A percentile compares a stretch with the other conserved stretches of the same genome.
These are phyloP conservation scores for Pogonomyrmex barbatus DNA, from an alignment of 1,140 invertebrate genomes.

Conservation along the genomic window DNA sequence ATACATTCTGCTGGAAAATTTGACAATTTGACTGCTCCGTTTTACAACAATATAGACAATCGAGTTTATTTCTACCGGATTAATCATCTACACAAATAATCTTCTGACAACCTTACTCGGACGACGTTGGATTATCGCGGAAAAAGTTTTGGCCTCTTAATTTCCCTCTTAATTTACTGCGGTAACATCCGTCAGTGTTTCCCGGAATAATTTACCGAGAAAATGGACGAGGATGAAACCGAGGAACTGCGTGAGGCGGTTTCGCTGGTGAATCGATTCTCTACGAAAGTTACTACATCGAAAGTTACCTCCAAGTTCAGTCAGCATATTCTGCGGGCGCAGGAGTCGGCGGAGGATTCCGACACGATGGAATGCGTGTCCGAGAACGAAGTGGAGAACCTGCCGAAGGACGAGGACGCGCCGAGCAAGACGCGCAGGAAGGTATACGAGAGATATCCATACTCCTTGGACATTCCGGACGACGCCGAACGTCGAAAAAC, in stretches of 20 bases:
- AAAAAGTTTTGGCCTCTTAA: not conserved
- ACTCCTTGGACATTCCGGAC: constrained; percentile 65
- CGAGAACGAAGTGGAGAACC: constrained; percentile 83
- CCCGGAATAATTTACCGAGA: not conserved
- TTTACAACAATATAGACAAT: constrained; percentile 1
- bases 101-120: not conserved
- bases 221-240: constrained; percentile 83
- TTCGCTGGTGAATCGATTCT: constrained; percentile 69
- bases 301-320: constrained; percentile 38
- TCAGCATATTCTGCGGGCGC: not conserved
- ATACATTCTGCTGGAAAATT: not conserved
- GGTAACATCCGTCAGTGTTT: not conserved
- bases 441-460: constrained; percentile 42
- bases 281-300: constrained; percentile 53
- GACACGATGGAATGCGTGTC: constrained; percentile 82
- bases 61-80: constrained; percentile 5
- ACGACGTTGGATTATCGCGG: not conserved
- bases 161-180: not conserved
- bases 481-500: constrained; percentile 43
- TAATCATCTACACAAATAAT: constrained; percentile 20
- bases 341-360: constrained; percentile 79
- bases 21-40: not conserved
- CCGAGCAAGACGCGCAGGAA: constrained; percentile 2
- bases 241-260: constrained; percentile 74
- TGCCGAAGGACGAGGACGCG: constrained; percentile 77